Base-by-base conservation (phyloP, 2,888 invertebrate species). In the Argynnis bischoffii region DNA sequence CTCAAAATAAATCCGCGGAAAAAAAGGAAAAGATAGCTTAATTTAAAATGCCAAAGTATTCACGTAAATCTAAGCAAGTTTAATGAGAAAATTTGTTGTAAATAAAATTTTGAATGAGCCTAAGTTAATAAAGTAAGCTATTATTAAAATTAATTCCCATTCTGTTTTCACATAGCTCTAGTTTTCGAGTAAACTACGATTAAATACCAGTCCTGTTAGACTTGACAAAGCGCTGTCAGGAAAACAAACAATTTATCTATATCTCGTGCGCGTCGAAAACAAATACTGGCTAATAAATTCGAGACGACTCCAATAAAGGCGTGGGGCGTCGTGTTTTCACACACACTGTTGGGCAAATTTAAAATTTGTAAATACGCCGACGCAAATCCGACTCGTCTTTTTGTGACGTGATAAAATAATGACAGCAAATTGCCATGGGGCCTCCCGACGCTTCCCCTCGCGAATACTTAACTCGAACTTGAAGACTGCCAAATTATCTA, bases 211-310 rank as follows among this genome's bases (percentile, higher is more conserved):
- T 48, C 26, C 59, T 47, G 59, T 51, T 21, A 14, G 51, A 41
- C 18, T 26, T 41, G 48, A 66, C 48, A 59, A 66, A 54, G 21
- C 59, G 50, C 48, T 21, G 51, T 21, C 48, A 31, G 61, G 81
- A 86, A 86, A 86, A 87, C 84, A 89, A 88, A 88, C 86, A 87
- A 84, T 89, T 87, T 88, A 80, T 88, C 87, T 85, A 86, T 86
- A 87, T 88, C 86, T 83, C 79, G 75, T 76, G 80, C 77, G 76
- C 78, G 86, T 82, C 81, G 84, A 88, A 88, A 87, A 89, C 85
- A 86, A 72, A 75, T 80, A 79, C 56, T 56, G 80, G 82, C 81
- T 89, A 88, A 88, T 88, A 89, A 86, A 83, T 80, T 75, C 75
- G 74, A 79, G 77, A 75, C 74, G 66, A 71, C 66, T 81, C 81